These are phyloP conservation scores for Parnassius glacialis DNA, from an alignment of 2,888 invertebrate genomes.

Conservation along the genomic window DNA sequence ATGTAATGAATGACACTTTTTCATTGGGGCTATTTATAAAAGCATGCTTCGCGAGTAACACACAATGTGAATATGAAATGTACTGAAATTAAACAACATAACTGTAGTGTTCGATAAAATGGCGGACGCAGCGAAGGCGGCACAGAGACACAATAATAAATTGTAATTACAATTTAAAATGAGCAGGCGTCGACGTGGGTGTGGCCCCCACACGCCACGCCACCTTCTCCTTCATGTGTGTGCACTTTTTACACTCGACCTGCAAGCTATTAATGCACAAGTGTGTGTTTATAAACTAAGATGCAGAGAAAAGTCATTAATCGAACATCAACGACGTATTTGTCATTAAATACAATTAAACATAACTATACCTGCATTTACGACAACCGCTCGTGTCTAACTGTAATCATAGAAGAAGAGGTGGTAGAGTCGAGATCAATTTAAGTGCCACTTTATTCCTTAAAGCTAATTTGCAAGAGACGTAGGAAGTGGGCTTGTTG, in stretches of 20 bases:
- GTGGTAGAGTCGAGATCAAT: slow-evolving; percentile 23
- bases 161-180: slow-evolving; percentile 82
- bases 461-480: slow-evolving; percentile 19
- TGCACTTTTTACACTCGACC: slow-evolving; percentile 65
- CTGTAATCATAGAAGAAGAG: slow-evolving; percentile 5
- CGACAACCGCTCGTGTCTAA: slow-evolving; percentile 6
- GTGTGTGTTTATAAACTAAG: slow-evolving; percentile 38
- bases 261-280: slow-evolving; percentile 56
- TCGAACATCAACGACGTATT: slow-evolving; percentile 26
- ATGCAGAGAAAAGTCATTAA: slow-evolving; percentile 33
- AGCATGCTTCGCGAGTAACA: not conserved
- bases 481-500: slow-evolving; percentile 5
- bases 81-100: slow-evolving; percentile 42
- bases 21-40: slow-evolving; percentile 10
- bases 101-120: slow-evolving; percentile 64
- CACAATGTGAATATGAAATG: slow-evolving; percentile 22
- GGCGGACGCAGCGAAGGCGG: slow-evolving; percentile 74
- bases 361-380: not conserved
- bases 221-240: slow-evolving; percentile 62
- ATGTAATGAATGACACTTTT: not conserved
- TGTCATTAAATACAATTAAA: slow-evolving; percentile 16
- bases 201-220: slow-evolving; percentile 67
- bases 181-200: slow-evolving; percentile 77
- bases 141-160: slow-evolving; percentile 80
- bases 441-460: slow-evolving; percentile 28